A percentile compares a stretch with the other conserved stretches of the same genome.
phyloP scores from a whole-genome alignment of 2,888 invertebrate species.

The Meteorus cinctellus region DNA sequence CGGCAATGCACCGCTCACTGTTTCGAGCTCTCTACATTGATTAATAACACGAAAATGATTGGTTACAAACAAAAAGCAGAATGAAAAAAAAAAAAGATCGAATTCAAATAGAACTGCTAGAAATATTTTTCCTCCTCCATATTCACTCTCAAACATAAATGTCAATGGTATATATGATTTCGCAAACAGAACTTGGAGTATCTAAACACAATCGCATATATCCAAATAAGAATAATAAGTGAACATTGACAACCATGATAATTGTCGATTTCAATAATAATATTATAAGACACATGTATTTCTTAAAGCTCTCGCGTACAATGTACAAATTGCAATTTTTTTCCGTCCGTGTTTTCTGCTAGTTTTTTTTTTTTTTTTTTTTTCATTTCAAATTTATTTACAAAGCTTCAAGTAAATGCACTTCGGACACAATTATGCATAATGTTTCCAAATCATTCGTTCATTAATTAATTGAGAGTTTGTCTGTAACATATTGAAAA shows the following conservation, averaged over 20 bases:
- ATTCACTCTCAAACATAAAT: background rate
- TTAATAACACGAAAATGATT: background rate
- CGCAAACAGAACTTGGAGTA: background rate
- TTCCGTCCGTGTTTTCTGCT: constrained; percentile 40
- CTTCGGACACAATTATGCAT: constrained; percentile 28
- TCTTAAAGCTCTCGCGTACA: constrained; percentile 58
- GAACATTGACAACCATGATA: constrained; percentile 7
- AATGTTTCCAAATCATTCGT: background rate
- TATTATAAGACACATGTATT: constrained; percentile 71
- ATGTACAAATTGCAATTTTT: constrained; percentile 50
- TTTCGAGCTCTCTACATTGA: background rate
- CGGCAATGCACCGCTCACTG: background rate
- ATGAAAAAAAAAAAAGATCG: background rate
- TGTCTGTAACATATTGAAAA: background rate
- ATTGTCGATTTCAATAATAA: constrained; percentile 51
- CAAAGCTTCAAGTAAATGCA: constrained; percentile 39
- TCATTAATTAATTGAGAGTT: background rate
- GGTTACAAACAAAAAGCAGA: background rate
- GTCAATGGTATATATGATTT: background rate
- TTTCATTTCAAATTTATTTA: constrained; percentile 39
- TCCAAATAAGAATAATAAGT: background rate
- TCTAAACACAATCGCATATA: background rate
- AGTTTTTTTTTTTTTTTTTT: constrained; percentile 8
- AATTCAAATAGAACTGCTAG: background rate
- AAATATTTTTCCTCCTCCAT: background rate